Base-by-base conservation (phyloP, 2,888 invertebrate species). In the Orthosia gothica region DNA sequence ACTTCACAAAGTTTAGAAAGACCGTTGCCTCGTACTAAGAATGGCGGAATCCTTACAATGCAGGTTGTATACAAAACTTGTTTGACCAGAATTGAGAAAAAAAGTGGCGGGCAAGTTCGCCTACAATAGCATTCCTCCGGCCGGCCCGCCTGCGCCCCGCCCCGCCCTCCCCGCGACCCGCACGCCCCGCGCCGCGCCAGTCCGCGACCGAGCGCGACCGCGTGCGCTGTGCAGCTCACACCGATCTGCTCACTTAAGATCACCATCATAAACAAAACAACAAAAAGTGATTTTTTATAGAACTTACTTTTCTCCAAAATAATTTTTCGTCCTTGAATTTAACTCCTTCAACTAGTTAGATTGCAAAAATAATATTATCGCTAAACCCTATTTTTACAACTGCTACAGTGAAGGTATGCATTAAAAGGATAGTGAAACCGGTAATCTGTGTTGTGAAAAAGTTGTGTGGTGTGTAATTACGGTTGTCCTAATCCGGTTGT, bases 1-100 rank as follows among this genome's bases (percentile, higher is more conserved):
- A 91, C 77, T 73, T 65, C 72, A 76, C 67, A 81, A 92, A 93
- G 92, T 93, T 95, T 93, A 93, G 93, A 95, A 91, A 94, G 93
- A 94, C 94, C 94, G 93, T 94, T 94, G 93, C 91, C 89, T 93
- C 85, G 91, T 92, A 93, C 92, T 90, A 92, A 94, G 95, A 95
- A 96, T 95, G 96, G 96, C 96, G 95, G 96, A 96, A 95, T 96
- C 96, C 95, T 94, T 95, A 95, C 94, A 95, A 96, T 96, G 96
- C 96, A 95, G 96, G 96, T 96, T 96, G 95, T 96, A 96, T 95
- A 95, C 95, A 89, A 95, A 96, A 96, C 96, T 96, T 95, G 96
- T 96, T 96, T 96, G 95, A 96, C 96, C 95, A 96, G 96, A 96
- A 94, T 94, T 91, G 92, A 94, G 94, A 94, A 94, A 95, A 94